A percentile compares a stretch with the other conserved stretches of the same genome.
These are phyloP conservation scores for Enteromius trimaculatus DNA, from an alignment of 2,797 vertebrate species.

Conservation along the genomic window DNA sequence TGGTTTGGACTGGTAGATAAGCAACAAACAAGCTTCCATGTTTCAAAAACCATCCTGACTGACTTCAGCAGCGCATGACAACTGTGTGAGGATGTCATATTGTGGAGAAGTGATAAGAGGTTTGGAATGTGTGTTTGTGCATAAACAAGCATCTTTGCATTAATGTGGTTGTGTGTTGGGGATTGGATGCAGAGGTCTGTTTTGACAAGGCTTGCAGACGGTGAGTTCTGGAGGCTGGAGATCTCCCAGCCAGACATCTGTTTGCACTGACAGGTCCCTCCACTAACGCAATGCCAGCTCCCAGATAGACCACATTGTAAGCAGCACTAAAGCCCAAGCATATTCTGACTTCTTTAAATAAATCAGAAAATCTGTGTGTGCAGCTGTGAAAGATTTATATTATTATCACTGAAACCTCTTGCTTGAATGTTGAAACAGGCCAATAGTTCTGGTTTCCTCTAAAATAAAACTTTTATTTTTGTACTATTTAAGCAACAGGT, in stretches of 20 bases:
- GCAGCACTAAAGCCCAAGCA: conserved; percentile 61
- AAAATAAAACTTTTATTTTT: conserved; percentile 3
- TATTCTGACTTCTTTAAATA: conserved; percentile 69
- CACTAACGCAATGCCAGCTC: conserved; percentile 63
- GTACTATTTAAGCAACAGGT: neutral
- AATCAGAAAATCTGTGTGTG: conserved; percentile 65
- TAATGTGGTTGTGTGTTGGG: conserved; percentile 6
- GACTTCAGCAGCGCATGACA: conserved; percentile 12
- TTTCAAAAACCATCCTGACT: neutral
- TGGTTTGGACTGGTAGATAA: conserved; percentile 5
- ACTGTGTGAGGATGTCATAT: conserved; percentile 10
- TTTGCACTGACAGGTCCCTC: conserved; percentile 22
- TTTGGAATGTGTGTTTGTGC: conserved; percentile 1
- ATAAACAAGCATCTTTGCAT: conserved; percentile 29
- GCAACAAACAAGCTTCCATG: neutral
- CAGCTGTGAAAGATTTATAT: conserved; percentile 44
- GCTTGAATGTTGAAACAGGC: neutral
- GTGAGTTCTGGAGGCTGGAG: conserved; percentile 34
- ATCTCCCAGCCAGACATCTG: conserved; percentile 43
- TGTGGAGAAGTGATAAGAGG: conserved; percentile 18
- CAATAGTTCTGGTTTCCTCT: neutral
- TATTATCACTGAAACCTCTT: conserved; percentile 51
- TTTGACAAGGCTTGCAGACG: conserved; percentile 26
- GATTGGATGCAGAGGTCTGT: conserved; percentile 14
- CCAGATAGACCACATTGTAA: conserved; percentile 63